Percentiles rank a stretch among this genome's conserved stretches.
phyloP scores from a whole-genome alignment of 2,888 invertebrate genomes.

The Labia minor region DNA sequence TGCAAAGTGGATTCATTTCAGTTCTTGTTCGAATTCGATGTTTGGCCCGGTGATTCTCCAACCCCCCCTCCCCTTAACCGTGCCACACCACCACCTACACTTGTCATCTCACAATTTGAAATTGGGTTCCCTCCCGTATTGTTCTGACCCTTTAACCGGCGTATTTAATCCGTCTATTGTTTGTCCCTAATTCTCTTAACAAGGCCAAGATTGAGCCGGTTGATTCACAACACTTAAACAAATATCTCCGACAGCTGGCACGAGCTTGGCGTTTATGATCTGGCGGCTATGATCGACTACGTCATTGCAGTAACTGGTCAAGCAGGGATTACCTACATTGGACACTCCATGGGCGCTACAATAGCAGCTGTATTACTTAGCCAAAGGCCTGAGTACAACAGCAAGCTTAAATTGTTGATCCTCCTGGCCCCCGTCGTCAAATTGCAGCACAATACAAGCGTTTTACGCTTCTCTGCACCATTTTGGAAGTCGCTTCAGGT shows the following conservation, averaged over 20 bases:
- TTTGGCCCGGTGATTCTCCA: too few species aligned
- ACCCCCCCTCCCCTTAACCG: background rate
- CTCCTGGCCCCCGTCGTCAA: constrained; percentile 30
- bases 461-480: constrained; percentile 22
- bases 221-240: background rate
- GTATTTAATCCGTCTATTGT: background rate
- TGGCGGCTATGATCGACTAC: constrained; percentile 43
- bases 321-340: constrained; percentile 39
- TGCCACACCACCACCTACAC: background rate
- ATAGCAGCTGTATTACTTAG: constrained; percentile 28
- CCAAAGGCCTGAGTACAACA: constrained; percentile 28
- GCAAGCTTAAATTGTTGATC: constrained; percentile 28
- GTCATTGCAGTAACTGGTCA: constrained; percentile 36
- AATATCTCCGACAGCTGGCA: constrained; percentile 37
- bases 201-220: background rate
- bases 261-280: constrained; percentile 43
- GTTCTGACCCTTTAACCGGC: background rate
- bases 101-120: background rate
- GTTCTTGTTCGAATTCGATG: too few species aligned
- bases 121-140: background rate
- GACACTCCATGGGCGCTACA: constrained; percentile 42
- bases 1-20: too few species aligned
- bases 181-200: background rate
- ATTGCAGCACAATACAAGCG: constrained; percentile 22
- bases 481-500: constrained; percentile 25